phyloP scores from a whole-genome alignment of 2,888 invertebrate genomes.

The Mythimna impura region DNA sequence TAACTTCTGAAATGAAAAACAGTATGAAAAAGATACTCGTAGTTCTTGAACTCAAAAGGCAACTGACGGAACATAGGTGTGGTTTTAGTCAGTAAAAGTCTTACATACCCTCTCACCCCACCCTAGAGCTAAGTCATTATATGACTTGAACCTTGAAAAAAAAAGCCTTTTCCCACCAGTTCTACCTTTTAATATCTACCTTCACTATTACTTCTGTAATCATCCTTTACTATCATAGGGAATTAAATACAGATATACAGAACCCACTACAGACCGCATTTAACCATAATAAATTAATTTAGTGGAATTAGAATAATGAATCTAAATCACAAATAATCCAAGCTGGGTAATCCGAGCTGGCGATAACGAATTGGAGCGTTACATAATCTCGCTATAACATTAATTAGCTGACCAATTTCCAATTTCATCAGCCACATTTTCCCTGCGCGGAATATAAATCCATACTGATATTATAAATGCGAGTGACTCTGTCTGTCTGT shows the following conservation, averaged over 20 bases:
- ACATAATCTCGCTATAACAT: conserved; percentile 34
- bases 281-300: conserved; percentile 25
- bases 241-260: neutral
- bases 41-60: too few relatives aligned
- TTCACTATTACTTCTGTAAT: neutral
- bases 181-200: neutral
- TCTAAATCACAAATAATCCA: conserved; percentile 29
- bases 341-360: conserved; percentile 13
- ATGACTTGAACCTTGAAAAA: too few relatives aligned
- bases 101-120: too few relatives aligned
- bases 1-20: too few relatives aligned
- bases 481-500: too few relatives aligned
- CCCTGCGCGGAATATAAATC: neutral
- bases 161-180: too few relatives aligned
- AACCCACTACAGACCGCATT: neutral
- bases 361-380: conserved; percentile 34
- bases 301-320: conserved; percentile 43
- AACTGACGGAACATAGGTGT: too few relatives aligned
- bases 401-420: conserved; percentile 48
- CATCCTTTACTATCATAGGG: too few relatives aligned
- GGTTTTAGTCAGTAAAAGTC: too few relatives aligned
- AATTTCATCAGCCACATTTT: conserved; percentile 35
- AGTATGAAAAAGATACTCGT: too few relatives aligned
- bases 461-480: neutral
- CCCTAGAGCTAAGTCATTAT: too few relatives aligned